Evolutionary conservation across 2,113 vertebrate genomes (phyloP).

Genomic region (Silurus glanis): DNA sequence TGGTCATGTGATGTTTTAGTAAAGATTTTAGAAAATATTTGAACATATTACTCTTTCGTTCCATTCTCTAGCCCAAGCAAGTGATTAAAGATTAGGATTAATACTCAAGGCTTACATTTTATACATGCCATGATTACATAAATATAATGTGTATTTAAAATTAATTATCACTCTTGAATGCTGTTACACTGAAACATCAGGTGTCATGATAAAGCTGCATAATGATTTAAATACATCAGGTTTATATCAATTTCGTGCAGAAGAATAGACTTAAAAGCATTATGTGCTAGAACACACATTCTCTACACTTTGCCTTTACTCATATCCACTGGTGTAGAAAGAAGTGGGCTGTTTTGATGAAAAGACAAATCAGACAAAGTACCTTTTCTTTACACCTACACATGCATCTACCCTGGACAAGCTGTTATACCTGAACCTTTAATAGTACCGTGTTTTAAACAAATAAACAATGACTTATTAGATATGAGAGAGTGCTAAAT

Average conservation of each 20-base stretch:
- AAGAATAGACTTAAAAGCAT: not conserved
- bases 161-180: not conserved
- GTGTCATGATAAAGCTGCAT: not conserved
- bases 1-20: not conserved
- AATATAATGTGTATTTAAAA: not conserved
- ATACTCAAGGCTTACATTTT: not conserved
- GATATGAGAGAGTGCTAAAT: not conserved
- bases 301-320: not conserved
- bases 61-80: no score
- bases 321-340: not conserved
- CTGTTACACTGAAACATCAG: not conserved
- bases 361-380: conserved; percentile 25
- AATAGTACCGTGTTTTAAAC: not conserved
- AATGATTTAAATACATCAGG: not conserved
- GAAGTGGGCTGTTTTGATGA: conserved; percentile 22
- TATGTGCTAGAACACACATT: not conserved
- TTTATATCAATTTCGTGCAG: not conserved
- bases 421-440: not conserved
- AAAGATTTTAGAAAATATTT: not conserved
- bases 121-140: not conserved
- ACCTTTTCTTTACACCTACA: conserved; percentile 8
- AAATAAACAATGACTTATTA: not conserved
- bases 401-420: conserved; percentile 1
- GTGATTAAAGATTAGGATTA: not conserved
- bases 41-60: no score